Percentiles rank a stretch among this genome's conserved stretches.
Evolutionary conservation across 2,113 vertebrate species (phyloP).

Genomic region (Ancistrus triradiatus): DNA sequence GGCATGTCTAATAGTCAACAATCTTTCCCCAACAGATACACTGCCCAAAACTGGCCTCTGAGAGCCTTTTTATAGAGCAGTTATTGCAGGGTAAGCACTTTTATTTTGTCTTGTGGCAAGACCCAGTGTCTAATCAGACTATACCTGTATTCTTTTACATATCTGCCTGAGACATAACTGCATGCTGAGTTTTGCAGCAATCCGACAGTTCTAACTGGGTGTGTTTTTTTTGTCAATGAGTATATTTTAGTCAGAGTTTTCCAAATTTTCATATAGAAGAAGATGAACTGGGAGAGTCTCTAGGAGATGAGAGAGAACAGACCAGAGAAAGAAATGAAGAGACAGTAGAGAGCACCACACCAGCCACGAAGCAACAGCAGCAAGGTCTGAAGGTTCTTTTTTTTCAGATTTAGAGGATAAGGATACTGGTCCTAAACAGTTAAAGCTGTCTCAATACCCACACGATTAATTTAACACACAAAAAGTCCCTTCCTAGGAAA

Average conservation of each 20-base stretch:
- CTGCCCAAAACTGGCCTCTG: no score
- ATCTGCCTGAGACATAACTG: no score
- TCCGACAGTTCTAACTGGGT: no score
- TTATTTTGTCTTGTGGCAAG: no score
- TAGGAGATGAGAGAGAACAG: neutral
- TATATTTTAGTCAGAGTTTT: neutral
- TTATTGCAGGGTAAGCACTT: no score
- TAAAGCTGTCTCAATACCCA: constrained; percentile 35
- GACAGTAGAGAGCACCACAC: neutral
- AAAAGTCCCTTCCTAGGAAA: constrained; percentile 41
- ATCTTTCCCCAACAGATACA: no score
- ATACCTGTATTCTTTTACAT: no score
- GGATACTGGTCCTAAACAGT: constrained; percentile 41
- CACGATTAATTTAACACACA: constrained; percentile 27
- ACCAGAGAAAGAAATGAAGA: neutral
- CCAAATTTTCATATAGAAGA: neutral
- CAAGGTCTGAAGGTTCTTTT: constrained; percentile 11
- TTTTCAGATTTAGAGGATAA: constrained; percentile 30
- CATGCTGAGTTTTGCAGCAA: no score
- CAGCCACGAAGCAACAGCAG: constrained; percentile 2
- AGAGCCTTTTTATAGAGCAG: no score
- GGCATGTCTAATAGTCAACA: no score
- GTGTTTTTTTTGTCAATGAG: no score
- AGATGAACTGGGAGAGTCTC: constrained; percentile 3
- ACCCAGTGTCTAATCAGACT: no score